These are phyloP conservation scores for Doris montereyensis DNA, from an alignment of 2,888 invertebrate genomes.

Conservation along the genomic window DNA sequence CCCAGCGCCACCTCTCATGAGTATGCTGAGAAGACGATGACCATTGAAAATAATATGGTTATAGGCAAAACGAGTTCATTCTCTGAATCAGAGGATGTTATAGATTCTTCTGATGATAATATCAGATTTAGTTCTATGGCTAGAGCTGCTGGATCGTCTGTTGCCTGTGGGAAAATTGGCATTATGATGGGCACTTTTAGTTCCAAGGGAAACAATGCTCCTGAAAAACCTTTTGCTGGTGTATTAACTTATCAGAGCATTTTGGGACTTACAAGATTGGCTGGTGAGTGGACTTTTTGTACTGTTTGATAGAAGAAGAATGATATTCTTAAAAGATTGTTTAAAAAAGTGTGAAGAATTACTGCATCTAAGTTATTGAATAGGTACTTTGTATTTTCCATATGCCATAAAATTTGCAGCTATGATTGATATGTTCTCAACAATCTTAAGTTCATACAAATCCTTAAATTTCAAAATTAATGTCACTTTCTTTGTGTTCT, in stretches of 20 bases:
- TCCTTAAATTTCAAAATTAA: too few relatives aligned
- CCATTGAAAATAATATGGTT: neutral
- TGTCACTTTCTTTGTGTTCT: too few relatives aligned
- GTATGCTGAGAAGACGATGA: neutral
- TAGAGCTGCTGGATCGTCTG: slow-evolving; percentile 34
- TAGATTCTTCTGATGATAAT: slow-evolving; percentile 46
- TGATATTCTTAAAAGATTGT: too few relatives aligned
- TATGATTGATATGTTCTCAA: too few relatives aligned
- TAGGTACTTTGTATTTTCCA: too few relatives aligned
- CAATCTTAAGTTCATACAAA: too few relatives aligned
- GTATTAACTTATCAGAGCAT: slow-evolving; percentile 61
- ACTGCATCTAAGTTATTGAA: too few relatives aligned
- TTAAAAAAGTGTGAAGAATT: too few relatives aligned
- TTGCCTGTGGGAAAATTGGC: slow-evolving; percentile 45
- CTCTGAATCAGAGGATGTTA: neutral
- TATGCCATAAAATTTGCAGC: too few relatives aligned
- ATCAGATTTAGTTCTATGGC: slow-evolving; percentile 40
- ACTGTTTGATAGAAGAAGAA: too few relatives aligned
- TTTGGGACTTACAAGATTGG: slow-evolving; percentile 47
- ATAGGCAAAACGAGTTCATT: neutral
- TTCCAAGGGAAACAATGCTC: slow-evolving; percentile 53
- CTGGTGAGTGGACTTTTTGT: slow-evolving; percentile 44
- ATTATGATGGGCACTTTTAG: slow-evolving; percentile 55
- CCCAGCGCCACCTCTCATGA: neutral
- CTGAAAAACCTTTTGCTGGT: slow-evolving; percentile 56